Evolutionary conservation across 2,113 vertebrate species (phyloP).

Genomic region (Nettapus auritus): DNA sequence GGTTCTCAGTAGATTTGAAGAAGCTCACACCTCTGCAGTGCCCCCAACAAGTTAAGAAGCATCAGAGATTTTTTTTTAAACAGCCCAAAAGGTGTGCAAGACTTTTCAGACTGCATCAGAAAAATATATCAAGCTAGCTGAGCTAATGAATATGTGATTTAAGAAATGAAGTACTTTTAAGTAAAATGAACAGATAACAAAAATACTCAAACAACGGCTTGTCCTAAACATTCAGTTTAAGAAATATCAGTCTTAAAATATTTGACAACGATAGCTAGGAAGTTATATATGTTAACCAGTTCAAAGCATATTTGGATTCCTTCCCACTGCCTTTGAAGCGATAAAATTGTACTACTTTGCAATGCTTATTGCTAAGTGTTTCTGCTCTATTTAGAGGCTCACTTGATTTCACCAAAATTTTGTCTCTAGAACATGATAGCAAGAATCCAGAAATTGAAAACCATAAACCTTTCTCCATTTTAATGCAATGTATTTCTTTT

Average conservation of each 20-base stretch:
- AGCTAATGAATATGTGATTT: background rate
- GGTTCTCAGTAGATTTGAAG: background rate
- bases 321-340: background rate
- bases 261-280: background rate
- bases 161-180: background rate
- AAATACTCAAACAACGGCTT: background rate
- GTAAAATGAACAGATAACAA: background rate
- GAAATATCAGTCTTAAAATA: background rate
- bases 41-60: background rate
- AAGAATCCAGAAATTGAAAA: background rate
- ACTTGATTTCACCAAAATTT: background rate
- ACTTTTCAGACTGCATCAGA: background rate
- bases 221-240: background rate
- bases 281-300: background rate
- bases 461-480: background rate
- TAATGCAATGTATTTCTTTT: background rate
- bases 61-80: background rate
- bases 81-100: background rate
- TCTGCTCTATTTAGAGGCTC: background rate
- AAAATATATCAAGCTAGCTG: background rate
- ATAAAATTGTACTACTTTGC: background rate
- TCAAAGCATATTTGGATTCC: background rate
- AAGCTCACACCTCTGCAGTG: background rate
- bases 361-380: background rate
- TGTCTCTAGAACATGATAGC: background rate